Evolutionary conservation across 1,140 invertebrate species (phyloP).

Genomic region (Holotrichia oblita): DNA sequence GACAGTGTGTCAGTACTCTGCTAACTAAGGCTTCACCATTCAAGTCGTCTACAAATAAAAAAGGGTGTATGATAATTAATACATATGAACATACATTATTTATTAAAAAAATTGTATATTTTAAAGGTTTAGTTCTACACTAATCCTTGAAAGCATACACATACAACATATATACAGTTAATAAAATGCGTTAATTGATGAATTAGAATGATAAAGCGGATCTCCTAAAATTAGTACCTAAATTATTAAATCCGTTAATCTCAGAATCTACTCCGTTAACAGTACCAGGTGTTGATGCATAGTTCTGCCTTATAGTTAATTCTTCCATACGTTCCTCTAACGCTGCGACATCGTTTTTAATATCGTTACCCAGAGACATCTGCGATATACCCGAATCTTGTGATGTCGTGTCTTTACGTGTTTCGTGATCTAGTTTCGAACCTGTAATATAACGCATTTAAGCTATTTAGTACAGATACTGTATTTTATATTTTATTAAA

Average conservation of each 20-base stretch:
- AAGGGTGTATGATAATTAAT: no score
- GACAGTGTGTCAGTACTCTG: constrained; percentile 55
- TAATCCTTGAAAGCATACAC: no score
- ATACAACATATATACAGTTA: background rate
- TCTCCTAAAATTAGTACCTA: constrained; percentile 49
- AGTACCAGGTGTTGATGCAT: constrained; percentile 47
- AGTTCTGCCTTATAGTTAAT: constrained; percentile 54
- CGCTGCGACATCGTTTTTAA: constrained; percentile 62
- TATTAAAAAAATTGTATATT: no score
- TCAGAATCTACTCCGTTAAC: constrained; percentile 56
- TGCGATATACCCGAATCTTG: constrained; percentile 91
- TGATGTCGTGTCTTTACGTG: constrained; percentile 76
- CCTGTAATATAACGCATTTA: constrained; percentile 46
- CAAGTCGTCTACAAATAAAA: constrained; percentile 55
- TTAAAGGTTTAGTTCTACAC: no score
- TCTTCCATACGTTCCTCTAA: constrained; percentile 68
- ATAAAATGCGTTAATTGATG: background rate
- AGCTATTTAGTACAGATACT: constrained; percentile 33
- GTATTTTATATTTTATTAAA: background rate
- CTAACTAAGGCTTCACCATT: constrained; percentile 62
- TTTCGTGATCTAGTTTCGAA: constrained; percentile 67
- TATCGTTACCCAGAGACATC: constrained; percentile 70
- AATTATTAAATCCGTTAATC: constrained; percentile 57
- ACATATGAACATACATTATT: no score
- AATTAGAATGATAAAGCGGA: constrained; percentile 17